A percentile compares a stretch with the other conserved stretches of the same genome.
Conservation (phyloP, 2,888 invertebrate genomes). For the Eilema depressum region DNA sequence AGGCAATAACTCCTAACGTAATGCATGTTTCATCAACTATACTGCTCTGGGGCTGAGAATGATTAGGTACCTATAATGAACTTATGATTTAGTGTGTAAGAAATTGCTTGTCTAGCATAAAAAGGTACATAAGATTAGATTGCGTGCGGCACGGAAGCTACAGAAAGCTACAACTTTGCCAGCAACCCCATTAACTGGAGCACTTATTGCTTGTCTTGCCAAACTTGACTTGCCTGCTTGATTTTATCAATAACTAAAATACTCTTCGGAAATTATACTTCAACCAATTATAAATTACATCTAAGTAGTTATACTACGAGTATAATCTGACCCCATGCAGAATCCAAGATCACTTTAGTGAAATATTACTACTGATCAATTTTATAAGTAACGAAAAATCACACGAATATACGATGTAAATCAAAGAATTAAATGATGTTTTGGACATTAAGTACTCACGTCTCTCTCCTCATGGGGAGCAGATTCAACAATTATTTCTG, state of each 20-base stretch:
- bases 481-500: no score
- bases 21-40: not conserved
- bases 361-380: no score
- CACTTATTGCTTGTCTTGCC: not conserved
- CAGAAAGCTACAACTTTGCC: not conserved
- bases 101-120: not conserved
- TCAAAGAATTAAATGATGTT: no score
- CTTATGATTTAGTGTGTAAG: not conserved
- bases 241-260: not conserved
- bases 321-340: not conserved
- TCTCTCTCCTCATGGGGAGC: no score
- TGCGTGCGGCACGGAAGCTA: slow-evolving; percentile 8
- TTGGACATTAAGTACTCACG: no score
- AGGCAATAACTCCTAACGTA: not conserved
- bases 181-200: slow-evolving; percentile 8
- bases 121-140: not conserved
- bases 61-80: not conserved
- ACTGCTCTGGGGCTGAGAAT: no score
- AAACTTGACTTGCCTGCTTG: not conserved
- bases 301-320: not conserved
- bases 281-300: not conserved
- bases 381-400: no score
- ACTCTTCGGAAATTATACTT: not conserved
- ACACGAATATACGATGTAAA: no score
- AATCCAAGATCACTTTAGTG: not conserved